Conservation (phyloP, 2,113 vertebrate species). For the Phocoena phocoena region DNA sequence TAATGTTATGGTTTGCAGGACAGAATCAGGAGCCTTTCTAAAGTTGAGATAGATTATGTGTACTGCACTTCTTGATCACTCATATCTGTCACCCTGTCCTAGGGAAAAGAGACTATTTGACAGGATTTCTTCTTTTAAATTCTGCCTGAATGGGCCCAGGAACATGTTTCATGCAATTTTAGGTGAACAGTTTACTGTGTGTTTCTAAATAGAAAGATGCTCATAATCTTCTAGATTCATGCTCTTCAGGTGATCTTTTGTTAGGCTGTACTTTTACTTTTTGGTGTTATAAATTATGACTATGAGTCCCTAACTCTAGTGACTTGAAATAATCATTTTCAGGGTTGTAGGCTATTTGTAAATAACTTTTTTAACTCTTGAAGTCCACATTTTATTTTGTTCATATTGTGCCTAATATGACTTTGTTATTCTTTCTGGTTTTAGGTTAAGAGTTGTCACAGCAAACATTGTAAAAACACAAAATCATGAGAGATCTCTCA, state of each 20-base stretch:
- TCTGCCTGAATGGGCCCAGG: background rate
- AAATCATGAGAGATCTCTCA: background rate
- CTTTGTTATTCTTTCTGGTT: background rate
- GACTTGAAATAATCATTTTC: background rate
- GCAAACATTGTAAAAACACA: background rate
- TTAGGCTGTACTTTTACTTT: background rate
- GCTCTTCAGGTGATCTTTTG: background rate
- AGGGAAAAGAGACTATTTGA: conserved; percentile 6
- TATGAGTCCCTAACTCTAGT: background rate
- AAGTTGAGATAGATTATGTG: conserved; percentile 40
- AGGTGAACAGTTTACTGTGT: background rate
- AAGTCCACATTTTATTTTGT: background rate
- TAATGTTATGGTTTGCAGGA: conserved; percentile 35
- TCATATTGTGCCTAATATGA: background rate
- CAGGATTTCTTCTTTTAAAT: conserved; percentile 29
- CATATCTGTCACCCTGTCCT: background rate
- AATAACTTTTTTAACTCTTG: background rate
- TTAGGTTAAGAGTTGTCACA: background rate
- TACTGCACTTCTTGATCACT: background rate
- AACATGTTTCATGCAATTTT: background rate
- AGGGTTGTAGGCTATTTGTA: background rate
- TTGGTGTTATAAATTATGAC: background rate
- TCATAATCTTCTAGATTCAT: background rate
- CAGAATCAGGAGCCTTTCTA: conserved; percentile 9
- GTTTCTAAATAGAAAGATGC: background rate